These are phyloP conservation scores for Caerostris darwini DNA, from an alignment of 1,140 invertebrate species.

Conservation along the genomic window DNA sequence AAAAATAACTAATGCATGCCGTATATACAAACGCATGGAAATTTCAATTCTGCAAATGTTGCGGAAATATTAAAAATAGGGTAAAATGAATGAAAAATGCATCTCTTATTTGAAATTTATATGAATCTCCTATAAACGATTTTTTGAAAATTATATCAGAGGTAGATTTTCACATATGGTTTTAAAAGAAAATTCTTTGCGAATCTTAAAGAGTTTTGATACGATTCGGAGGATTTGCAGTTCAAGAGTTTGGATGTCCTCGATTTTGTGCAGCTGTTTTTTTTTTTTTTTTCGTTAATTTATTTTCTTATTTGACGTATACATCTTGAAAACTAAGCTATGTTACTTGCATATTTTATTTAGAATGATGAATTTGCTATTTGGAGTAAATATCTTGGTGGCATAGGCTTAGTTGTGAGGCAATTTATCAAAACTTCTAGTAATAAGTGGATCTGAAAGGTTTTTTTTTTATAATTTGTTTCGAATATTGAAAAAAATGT, in stretches of 20 bases:
- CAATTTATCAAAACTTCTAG: conserved; percentile 18
- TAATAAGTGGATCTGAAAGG: neutral
- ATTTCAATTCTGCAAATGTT: too few relatives aligned
- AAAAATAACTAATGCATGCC: too few relatives aligned
- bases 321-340: neutral
- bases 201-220: conserved; percentile 7
- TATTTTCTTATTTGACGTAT: neutral
- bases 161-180: conserved; percentile 43
- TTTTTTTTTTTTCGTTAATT: neutral
- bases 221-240: conserved; percentile 53
- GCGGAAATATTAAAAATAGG: too few relatives aligned
- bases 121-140: too few relatives aligned
- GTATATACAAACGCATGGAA: too few relatives aligned
- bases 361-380: neutral
- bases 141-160: too few relatives aligned
- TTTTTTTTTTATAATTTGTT: neutral
- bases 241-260: neutral
- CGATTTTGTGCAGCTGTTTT: neutral
- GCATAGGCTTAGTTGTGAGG: neutral
- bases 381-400: neutral
- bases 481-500: neutral
- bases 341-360: neutral
- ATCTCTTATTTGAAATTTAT: too few relatives aligned
- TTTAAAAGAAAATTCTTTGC: conserved; percentile 54
- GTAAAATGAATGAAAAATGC: too few relatives aligned